Base-by-base conservation (phyloP, 2,888 invertebrate species). In the Lepidochrysops patricia region DNA sequence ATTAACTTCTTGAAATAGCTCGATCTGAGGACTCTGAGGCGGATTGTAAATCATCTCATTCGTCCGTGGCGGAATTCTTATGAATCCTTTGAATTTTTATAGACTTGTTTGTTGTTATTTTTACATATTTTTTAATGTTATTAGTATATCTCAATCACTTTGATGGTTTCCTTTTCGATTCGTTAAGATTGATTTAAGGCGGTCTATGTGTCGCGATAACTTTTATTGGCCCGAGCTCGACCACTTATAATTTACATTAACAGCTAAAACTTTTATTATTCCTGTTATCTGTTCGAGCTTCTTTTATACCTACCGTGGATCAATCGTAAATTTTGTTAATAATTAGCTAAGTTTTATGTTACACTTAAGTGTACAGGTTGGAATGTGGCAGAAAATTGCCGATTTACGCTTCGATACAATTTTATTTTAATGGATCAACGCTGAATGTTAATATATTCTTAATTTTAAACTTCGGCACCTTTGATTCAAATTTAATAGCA, bases 101-200 rank as follows among this genome's bases (percentile, higher is more conserved):
- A 76, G 72, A 73, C 84, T 86, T 83, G 80, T 83, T 80, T 76
- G 79, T 79, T 78, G 69, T 67, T 72, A 69, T 70, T 72, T 73
- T 75, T 69, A 66, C 67, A 71, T 72, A 80, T 81, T 82, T 84
- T 83, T 81, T 82, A 75, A 73, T 75, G 73, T 66, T 66, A 68
- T 67, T 76, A 74, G 77, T 74, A 81, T 75, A 80, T 82, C 84
- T 88, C 81, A 87, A 87, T 88, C 64, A 72, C 69, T 73, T 77
- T 80, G 80, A 81, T 73, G 74, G 82, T 79, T 84, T 86, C 85
- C 82, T 81, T 79, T 71, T 73, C 72, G 66, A 73, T 74, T 76
- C 72, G 74, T 73, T 76, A 71, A 67, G 61, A 62, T 72, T 72
- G 71, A 75, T 74, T 74, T 35, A 50, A 34, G 32, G 50, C 25